Conservation (phyloP, 2,113 vertebrate species). For the Sorex araneus region DNA sequence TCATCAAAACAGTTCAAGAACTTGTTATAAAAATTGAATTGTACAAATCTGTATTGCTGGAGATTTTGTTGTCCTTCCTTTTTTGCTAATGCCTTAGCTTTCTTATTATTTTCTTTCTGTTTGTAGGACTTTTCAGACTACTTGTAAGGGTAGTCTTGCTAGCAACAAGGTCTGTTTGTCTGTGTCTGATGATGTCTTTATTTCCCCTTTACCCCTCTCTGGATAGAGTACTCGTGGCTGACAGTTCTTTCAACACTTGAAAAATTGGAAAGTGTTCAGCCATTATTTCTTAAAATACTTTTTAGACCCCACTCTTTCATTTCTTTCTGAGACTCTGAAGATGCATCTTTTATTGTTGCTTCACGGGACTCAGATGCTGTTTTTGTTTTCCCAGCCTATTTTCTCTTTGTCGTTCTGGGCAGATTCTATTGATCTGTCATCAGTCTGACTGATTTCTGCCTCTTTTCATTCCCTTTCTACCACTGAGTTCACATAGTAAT, state of each 20-base stretch:
- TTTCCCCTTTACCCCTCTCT: constrained; percentile 1
- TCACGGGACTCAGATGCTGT: background rate
- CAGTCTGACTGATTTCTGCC: background rate
- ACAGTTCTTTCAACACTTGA: constrained; percentile 27
- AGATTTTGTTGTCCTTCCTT: background rate
- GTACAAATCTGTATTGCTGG: background rate
- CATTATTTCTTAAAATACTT: constrained; percentile 39
- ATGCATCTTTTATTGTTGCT: background rate
- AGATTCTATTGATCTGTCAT: constrained; percentile 18
- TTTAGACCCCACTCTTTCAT: background rate
- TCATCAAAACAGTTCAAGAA: background rate
- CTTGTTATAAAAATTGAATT: background rate
- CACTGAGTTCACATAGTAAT: background rate
- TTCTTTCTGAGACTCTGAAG: constrained; percentile 26
- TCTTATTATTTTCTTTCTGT: constrained; percentile 43
- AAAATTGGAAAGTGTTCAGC: constrained; percentile 3
- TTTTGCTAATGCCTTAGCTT: background rate
- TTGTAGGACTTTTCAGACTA: constrained; percentile 12
- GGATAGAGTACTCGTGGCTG: background rate
- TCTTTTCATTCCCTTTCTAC: background rate
- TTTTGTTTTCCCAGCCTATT: background rate
- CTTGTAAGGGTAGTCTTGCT: constrained; percentile 37
- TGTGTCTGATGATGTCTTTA: constrained; percentile 43
- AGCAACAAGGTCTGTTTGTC: constrained; percentile 35
- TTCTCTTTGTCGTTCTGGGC: background rate